These are phyloP conservation scores for Mustela nigripes DNA, from an alignment of 2,113 vertebrate genomes.

Conservation along the genomic window DNA sequence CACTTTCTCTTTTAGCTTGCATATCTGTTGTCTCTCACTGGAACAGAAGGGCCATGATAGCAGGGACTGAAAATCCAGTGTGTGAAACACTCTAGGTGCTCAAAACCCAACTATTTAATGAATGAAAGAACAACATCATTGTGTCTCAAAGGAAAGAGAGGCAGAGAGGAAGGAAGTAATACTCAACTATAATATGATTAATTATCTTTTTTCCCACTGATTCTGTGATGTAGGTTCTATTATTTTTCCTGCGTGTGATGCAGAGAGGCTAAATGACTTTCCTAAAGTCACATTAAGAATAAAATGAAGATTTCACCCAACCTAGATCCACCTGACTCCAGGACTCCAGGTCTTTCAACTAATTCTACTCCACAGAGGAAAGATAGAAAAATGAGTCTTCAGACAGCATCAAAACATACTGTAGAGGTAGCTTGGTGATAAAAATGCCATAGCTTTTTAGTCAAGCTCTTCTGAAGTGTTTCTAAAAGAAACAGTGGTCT, in stretches of 20 bases:
- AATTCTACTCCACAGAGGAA: neutral
- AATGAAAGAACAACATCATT: neutral
- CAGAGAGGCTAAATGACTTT: neutral
- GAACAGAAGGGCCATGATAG: fast-evolving
- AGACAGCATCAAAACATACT: neutral
- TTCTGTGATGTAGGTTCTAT: neutral
- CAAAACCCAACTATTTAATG: neutral
- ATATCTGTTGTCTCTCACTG: neutral
- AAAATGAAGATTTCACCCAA: neutral
- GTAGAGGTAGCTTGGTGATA: neutral
- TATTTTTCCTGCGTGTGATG: neutral
- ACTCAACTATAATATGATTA: neutral
- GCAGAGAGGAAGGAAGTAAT: neutral
- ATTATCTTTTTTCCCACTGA: neutral
- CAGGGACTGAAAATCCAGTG: too few species aligned
- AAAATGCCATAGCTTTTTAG: neutral
- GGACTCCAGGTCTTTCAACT: neutral
- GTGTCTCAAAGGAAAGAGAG: neutral
- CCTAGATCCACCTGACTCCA: neutral
- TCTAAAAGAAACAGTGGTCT: conserved; percentile 8
- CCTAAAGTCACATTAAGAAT: neutral
- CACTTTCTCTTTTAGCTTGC: neutral
- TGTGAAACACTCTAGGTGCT: neutral
- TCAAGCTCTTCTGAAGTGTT: neutral
- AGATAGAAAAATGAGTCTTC: neutral